A percentile compares a stretch with the other conserved stretches of the same genome.
These are phyloP conservation scores for Diarsia rubi DNA, from an alignment of 2,888 invertebrate species.

Conservation along the genomic window DNA sequence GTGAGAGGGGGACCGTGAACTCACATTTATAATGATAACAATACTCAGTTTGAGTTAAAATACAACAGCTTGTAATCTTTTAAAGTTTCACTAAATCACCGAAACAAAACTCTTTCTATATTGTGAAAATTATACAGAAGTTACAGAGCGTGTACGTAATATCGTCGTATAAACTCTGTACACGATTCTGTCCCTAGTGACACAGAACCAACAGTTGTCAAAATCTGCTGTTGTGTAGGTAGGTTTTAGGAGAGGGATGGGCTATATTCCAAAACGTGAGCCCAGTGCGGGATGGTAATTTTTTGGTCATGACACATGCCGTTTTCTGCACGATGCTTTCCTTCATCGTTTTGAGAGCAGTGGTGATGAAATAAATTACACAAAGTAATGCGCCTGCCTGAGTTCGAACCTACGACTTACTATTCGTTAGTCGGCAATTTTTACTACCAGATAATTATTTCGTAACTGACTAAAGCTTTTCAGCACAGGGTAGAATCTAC, in stretches of 20 bases:
- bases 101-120: not conserved
- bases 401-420: too few species aligned
- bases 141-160: not conserved
- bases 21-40: slow-evolving; percentile 25
- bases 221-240: not conserved
- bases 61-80: not conserved
- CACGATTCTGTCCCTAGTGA: not conserved
- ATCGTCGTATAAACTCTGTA: not conserved
- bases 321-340: too few species aligned
- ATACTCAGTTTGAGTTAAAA: not conserved
- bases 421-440: too few species aligned
- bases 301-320: too few species aligned
- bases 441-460: not conserved
- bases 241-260: not conserved
- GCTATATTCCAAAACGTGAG: too few species aligned
- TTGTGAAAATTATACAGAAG: not conserved
- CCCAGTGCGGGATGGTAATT: too few species aligned
- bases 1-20: slow-evolving; percentile 55
- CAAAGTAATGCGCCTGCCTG: too few species aligned
- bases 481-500: too few species aligned
- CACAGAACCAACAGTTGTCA: not conserved
- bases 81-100: not conserved
- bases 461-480: not conserved
- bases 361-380: too few species aligned
- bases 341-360: too few species aligned